phyloP scores from a whole-genome alignment of 2,888 invertebrate species.

The Liodrosophila aerea region DNA sequence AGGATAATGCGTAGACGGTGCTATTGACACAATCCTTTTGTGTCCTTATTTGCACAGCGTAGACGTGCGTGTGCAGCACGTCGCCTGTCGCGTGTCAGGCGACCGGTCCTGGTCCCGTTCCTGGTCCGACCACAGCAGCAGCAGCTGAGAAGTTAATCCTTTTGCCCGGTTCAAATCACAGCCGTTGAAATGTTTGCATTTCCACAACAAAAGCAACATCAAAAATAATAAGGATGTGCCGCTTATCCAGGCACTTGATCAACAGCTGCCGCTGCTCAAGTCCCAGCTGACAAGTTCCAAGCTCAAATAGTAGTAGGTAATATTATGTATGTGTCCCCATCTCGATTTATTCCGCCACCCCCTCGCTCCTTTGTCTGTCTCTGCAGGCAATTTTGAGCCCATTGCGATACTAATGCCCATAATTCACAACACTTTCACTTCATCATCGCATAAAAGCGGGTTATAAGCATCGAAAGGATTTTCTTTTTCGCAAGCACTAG shows the following conservation, averaged over 20 bases:
- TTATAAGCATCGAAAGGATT: no score
- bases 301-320: slow-evolving; percentile 31
- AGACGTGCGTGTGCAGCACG: slow-evolving; percentile 56
- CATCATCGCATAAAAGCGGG: slow-evolving; percentile 54
- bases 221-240: slow-evolving; percentile 36
- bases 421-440: slow-evolving; percentile 77
- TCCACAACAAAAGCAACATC: slow-evolving; percentile 12
- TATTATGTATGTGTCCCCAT: slow-evolving; percentile 27
- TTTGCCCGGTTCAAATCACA: slow-evolving; percentile 57
- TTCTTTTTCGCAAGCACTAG: no score
- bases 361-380: slow-evolving; percentile 1
- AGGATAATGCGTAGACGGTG: slow-evolving; percentile 68
- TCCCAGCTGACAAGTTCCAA: slow-evolving; percentile 57
- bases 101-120: slow-evolving; percentile 11
- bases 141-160: slow-evolving; percentile 69
- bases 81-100: slow-evolving; percentile 58
- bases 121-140: slow-evolving; percentile 32
- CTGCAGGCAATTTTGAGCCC: slow-evolving; percentile 36
- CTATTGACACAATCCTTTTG: slow-evolving; percentile 70
- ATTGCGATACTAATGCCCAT: slow-evolving; percentile 54
- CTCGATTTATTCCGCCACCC: background rate
- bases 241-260: slow-evolving; percentile 73
- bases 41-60: slow-evolving; percentile 54
- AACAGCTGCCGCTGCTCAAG: slow-evolving; percentile 55
- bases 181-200: slow-evolving; percentile 51